phyloP scores from a whole-genome alignment of 2,113 vertebrate species.

The Neodon shergylaensis region DNA sequence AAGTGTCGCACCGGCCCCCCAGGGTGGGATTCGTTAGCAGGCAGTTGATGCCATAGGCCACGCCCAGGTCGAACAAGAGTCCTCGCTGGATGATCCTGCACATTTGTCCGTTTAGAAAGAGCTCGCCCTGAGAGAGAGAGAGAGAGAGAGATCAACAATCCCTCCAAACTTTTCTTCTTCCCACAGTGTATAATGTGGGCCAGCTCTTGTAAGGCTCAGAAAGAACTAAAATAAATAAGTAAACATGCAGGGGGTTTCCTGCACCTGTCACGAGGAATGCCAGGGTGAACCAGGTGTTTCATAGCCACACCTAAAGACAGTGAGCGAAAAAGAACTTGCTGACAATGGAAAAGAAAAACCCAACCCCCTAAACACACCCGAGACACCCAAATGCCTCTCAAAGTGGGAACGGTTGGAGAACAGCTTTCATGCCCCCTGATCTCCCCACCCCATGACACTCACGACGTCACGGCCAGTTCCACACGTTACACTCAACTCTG shows the following conservation, averaged over 20 bases:
- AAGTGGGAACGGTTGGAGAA: background rate
- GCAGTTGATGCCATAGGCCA: constrained; percentile 94
- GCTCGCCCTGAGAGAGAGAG: constrained; percentile 86
- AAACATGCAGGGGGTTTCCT: background rate
- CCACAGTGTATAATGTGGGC: background rate
- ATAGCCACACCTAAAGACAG: background rate
- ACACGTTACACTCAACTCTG: constrained; percentile 88
- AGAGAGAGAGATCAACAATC: background rate
- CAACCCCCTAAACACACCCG: background rate
- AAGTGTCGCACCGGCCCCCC: constrained; percentile 92
- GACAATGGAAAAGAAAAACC: background rate
- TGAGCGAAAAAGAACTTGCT: background rate
- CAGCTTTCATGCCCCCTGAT: accelerated
- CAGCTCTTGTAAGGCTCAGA: background rate
- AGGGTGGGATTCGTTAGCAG: constrained; percentile 91
- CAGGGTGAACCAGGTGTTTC: background rate
- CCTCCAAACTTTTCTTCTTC: background rate
- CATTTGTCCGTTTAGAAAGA: constrained; percentile 88
- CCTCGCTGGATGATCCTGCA: constrained; percentile 92
- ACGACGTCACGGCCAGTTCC: constrained; percentile 87
- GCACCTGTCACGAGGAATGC: background rate
- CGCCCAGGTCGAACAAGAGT: constrained; percentile 89
- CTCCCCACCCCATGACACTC: constrained; percentile 78
- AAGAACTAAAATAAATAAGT: background rate
- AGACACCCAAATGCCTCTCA: background rate